Conservation (phyloP, 2,113 vertebrate species). For the Paramisgurnus dabryanus region DNA sequence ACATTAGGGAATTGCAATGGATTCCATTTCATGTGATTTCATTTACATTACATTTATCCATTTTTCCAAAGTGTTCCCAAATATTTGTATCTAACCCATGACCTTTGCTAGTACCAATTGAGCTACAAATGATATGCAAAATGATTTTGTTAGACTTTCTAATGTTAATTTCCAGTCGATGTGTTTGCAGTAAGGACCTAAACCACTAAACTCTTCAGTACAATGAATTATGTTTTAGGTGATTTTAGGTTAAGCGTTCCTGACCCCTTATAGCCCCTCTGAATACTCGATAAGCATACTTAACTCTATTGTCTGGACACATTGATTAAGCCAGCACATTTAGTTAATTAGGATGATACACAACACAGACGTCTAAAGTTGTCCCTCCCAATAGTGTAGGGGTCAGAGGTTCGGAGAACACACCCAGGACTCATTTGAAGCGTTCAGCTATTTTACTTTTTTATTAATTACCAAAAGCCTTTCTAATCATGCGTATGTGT, state of each 20-base stretch:
- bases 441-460: constrained; percentile 42
- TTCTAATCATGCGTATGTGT: constrained; percentile 9
- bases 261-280: constrained; percentile 37
- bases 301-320: constrained; percentile 39
- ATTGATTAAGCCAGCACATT: constrained; percentile 43
- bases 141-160: no score
- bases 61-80: no score
- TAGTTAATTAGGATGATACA: constrained; percentile 43
- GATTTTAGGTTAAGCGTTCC: constrained; percentile 46
- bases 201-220: constrained; percentile 6
- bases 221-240: constrained; percentile 34
- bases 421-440: constrained; percentile 28
- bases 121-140: no score
- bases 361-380: constrained; percentile 17
- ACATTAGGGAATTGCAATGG: neutral
- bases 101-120: no score
- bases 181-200: neutral
- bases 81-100: no score
- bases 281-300: constrained; percentile 25
- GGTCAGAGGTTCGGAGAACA: constrained; percentile 33
- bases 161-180: neutral
- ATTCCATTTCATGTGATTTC: no score
- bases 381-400: constrained; percentile 24
- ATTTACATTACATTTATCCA: no score
- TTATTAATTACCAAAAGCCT: constrained; percentile 49